These are phyloP conservation scores for Mamestra configurata DNA, from an alignment of 1,140 invertebrate genomes.

Conservation along the genomic window DNA sequence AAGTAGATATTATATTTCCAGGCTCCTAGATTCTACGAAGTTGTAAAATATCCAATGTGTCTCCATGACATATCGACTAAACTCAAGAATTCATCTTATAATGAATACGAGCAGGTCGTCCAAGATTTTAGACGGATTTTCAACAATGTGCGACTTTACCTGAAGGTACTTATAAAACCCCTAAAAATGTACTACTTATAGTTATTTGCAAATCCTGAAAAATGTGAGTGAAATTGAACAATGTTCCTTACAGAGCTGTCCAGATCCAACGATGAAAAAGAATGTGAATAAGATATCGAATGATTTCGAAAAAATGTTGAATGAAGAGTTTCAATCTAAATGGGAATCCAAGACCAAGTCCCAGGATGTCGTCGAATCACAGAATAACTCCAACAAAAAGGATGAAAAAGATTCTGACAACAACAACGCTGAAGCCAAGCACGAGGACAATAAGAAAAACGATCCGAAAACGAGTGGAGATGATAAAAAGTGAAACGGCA, in stretches of 20 bases:
- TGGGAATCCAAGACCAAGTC: constrained; percentile 70
- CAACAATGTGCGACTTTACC: constrained; percentile 83
- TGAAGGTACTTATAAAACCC: constrained; percentile 73
- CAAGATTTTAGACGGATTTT: constrained; percentile 86
- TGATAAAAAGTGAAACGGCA: constrained; percentile 62
- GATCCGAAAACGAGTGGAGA: constrained; percentile 64
- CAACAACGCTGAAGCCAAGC: constrained; percentile 59
- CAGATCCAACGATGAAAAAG: constrained; percentile 81
- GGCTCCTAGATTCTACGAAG: constrained; percentile 86
- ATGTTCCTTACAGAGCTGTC: constrained; percentile 70
- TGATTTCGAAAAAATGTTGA: constrained; percentile 83
- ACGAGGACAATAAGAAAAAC: constrained; percentile 68
- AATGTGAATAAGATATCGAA: constrained; percentile 80
- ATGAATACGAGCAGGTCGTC: constrained; percentile 82
- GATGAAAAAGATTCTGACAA: constrained; percentile 69
- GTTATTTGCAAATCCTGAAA: too few relatives aligned
- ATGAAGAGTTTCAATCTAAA: constrained; percentile 80
- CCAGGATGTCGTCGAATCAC: constrained; percentile 59
- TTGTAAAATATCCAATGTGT: constrained; percentile 86
- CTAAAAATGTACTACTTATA: too few relatives aligned
- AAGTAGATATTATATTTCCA: constrained; percentile 57
- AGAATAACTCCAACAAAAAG: constrained; percentile 65
- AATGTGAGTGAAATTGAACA: too few relatives aligned
- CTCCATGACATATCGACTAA: constrained; percentile 83
- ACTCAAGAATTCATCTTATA: constrained; percentile 81